Base-by-base conservation (phyloP, 2,888 invertebrate genomes). In the Pollenia labialis region DNA sequence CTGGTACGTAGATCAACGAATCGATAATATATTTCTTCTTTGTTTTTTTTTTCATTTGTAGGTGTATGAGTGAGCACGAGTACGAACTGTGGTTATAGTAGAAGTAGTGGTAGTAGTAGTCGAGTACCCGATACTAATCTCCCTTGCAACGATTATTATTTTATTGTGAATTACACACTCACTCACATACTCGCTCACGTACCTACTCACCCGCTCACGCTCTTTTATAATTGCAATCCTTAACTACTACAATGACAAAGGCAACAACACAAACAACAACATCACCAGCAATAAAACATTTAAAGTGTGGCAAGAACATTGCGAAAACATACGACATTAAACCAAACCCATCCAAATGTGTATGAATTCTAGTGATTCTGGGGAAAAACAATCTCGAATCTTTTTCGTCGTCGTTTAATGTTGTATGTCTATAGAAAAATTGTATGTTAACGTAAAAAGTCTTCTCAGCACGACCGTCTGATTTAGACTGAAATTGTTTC, bases 391-490 rank as follows among this genome's bases (percentile, higher is more conserved):
- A 74, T 80, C 74, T 80, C 68, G 68, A 80, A 66, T 79, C 50
- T 71, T 79, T 32, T 32, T 32, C 32, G 32, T 32, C 32, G 32
- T 76, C 81, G 76, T 66, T 56, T 60, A 60, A 52, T 62, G 69
- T 32, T 32, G 32, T 32, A 6, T 32, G 32, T 32, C 32, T 32
- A 32, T 32, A 32, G 32, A 32, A 32, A 64, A 54, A 68, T 71
- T 84, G 76, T 81, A 58, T 89, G 85, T 86, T 85, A 85, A 88
- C 87, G 87, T 91, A 92, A 93, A 32, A 92, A 92, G 93, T 92
- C 92, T 93, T 93, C 92, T 92, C 92, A 92, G 93, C 92, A 92
- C 92, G 93, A 93, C 92, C 91, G 92, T 93, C 92, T 92, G 92
- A 92, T 92, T 92, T 92, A 93, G 92, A 92, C 92, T 92, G 93